A percentile compares a stretch with the other conserved stretches of the same genome.
These are phyloP conservation scores for Synchiropus splendidus DNA, from an alignment of 2,113 vertebrate species.

Conservation along the genomic window DNA sequence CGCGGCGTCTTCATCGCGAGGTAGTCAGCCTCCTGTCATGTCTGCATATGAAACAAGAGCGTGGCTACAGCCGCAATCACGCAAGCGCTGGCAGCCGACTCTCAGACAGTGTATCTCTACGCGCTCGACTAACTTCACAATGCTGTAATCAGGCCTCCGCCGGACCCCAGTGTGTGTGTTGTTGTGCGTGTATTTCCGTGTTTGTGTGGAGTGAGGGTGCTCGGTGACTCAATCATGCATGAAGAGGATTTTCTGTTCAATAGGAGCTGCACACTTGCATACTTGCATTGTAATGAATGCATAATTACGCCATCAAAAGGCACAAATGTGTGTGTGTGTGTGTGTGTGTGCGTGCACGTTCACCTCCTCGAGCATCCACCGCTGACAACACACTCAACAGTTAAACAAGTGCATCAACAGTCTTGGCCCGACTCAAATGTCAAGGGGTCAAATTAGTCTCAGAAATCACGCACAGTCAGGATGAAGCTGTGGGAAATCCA, in stretches of 20 bases:
- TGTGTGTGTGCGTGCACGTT: not conserved
- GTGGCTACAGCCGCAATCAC: constrained; percentile 30
- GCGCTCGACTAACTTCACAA: constrained; percentile 56
- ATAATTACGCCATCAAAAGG: constrained; percentile 40
- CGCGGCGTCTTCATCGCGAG: too few relatives aligned
- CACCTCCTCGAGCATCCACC: not conserved
- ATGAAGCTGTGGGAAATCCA: too few relatives aligned
- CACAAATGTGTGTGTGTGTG: constrained; percentile 1
- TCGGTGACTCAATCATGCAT: constrained; percentile 57
- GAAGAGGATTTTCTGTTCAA: constrained; percentile 60
- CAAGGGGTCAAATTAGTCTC: too few relatives aligned
- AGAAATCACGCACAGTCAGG: too few relatives aligned
- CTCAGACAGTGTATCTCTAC: constrained; percentile 31
- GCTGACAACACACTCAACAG: too few relatives aligned
- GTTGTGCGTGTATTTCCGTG: constrained; percentile 11
- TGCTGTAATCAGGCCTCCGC: constrained; percentile 37
- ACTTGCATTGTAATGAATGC: constrained; percentile 65
- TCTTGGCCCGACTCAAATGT: too few relatives aligned
- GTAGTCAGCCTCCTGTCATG: constrained; percentile 8
- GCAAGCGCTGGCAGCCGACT: constrained; percentile 31
- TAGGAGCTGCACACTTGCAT: constrained; percentile 57
- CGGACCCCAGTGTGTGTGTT: constrained; percentile 8
- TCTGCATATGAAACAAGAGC: constrained; percentile 27
- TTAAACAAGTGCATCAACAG: too few relatives aligned
- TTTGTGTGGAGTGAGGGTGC: constrained; percentile 21